Conservation (phyloP, 30 jellyfish, hydroid and myxozoan genomes). For the Cassiopea xamachana region DNA sequence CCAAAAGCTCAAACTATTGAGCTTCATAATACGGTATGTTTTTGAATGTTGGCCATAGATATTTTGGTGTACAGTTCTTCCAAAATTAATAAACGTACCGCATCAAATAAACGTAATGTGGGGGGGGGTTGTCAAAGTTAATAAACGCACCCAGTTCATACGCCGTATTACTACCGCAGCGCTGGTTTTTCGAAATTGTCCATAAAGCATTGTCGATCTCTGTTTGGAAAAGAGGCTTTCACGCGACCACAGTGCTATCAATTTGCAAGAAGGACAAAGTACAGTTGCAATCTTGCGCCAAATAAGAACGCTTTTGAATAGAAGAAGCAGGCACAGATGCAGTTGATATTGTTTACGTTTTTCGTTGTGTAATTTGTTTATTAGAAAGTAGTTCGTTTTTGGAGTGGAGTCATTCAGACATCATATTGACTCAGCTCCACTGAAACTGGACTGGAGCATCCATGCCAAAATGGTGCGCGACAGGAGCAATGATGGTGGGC, state of each 20-base stretch:
- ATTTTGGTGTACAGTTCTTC: too few species aligned
- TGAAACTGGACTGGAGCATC: too few species aligned
- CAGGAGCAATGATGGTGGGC: background rate
- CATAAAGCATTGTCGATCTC: background rate
- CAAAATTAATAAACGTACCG: too few species aligned
- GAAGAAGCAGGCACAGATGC: background rate
- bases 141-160: too few species aligned
- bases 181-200: background rate
- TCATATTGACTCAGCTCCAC: too few species aligned
- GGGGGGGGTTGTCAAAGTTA: too few species aligned
- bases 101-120: too few species aligned
- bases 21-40: too few species aligned
- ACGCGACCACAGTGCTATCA: background rate
- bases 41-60: too few species aligned
- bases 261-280: conserved; percentile 5
- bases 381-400: background rate
- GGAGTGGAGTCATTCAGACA: too few species aligned
- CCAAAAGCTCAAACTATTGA: too few species aligned
- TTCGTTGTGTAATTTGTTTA: background rate
- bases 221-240: conserved; percentile 11
- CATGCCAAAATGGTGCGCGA: conserved; percentile 36
- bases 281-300: conserved; percentile 20
- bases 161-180: background rate
- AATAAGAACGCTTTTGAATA: background rate
- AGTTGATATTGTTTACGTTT: background rate